Evolutionary conservation across 2,797 vertebrate species (phyloP).

Genomic region (Geotrypetes seraphini): DNA sequence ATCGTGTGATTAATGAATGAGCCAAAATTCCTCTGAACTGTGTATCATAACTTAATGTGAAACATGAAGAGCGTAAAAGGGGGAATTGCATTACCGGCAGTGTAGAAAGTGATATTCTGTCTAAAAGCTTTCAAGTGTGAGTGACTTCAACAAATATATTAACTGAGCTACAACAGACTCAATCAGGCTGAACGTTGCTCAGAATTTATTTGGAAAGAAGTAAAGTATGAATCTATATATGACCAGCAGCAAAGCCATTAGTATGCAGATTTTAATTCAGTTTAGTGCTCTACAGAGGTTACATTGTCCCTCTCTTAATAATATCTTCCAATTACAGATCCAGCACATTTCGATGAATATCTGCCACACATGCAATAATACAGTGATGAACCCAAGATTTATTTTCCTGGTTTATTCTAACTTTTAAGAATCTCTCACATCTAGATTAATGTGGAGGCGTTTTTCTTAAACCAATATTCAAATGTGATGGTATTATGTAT

Average conservation of each 20-base stretch:
- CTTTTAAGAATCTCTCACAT: slow-evolving; percentile 9
- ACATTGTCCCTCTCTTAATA: slow-evolving; percentile 8
- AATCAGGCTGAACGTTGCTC: slow-evolving; percentile 43
- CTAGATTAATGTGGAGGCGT: too few relatives aligned
- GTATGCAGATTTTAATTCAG: slow-evolving; percentile 46
- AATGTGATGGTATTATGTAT: too few relatives aligned
- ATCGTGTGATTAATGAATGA: slow-evolving; percentile 77
- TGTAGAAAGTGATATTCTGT: slow-evolving; percentile 52
- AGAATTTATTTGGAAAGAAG: slow-evolving; percentile 58
- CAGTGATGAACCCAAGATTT: not conserved
- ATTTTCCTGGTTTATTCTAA: slow-evolving; percentile 7
- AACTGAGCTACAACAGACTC: slow-evolving; percentile 44
- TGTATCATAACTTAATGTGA: slow-evolving; percentile 83
- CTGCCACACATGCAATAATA: slow-evolving; percentile 7
- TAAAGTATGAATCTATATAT: slow-evolving; percentile 38
- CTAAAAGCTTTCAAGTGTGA: slow-evolving; percentile 53
- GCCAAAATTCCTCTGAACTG: slow-evolving; percentile 73
- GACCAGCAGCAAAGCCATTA: slow-evolving; percentile 39
- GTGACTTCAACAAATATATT: slow-evolving; percentile 53
- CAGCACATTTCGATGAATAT: not conserved
- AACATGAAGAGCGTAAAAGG: slow-evolving; percentile 79
- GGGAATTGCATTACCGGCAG: slow-evolving; percentile 52
- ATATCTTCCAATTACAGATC: slow-evolving; percentile 4
- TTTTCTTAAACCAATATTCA: too few relatives aligned
- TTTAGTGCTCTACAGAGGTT: slow-evolving; percentile 20